Percentiles rank a stretch among this genome's conserved stretches.
phyloP scores from a whole-genome alignment of 2,113 vertebrate species.

The Vombatus ursinus region DNA sequence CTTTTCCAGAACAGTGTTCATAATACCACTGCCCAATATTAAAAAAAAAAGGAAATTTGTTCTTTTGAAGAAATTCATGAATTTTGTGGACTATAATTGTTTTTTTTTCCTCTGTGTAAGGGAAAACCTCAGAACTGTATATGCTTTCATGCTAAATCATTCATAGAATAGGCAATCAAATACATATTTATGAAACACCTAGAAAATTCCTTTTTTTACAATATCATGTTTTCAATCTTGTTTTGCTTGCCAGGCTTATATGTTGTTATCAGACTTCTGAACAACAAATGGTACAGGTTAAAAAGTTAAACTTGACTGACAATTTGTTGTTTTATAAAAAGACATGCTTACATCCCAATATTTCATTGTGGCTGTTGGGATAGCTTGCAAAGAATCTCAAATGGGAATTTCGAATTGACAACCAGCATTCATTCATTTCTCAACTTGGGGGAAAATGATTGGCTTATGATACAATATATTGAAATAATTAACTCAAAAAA shows the following conservation, averaged over 20 bases:
- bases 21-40: neutral
- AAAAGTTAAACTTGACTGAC: slow-evolving; percentile 3
- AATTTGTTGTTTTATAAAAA: neutral
- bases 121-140: slow-evolving; percentile 13
- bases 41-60: neutral
- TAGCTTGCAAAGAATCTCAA: neutral
- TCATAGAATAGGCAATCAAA: neutral
- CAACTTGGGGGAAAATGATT: neutral
- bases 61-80: slow-evolving; percentile 3
- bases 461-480: neutral
- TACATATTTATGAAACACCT: slow-evolving; percentile 53
- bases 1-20: too few species aligned
- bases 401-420: slow-evolving; percentile 25
- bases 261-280: neutral
- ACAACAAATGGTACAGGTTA: neutral
- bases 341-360: neutral
- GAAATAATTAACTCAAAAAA: neutral
- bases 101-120: slow-evolving; percentile 31
- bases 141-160: neutral
- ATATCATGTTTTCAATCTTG: slow-evolving; percentile 9
- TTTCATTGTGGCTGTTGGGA: slow-evolving; percentile 27
- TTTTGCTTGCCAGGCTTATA: neutral
- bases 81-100: slow-evolving; percentile 28
- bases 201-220: slow-evolving; percentile 29
- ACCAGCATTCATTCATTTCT: slow-evolving; percentile 23